Percentiles rank a stretch among this genome's conserved stretches.
Conservation (phyloP, 92 coral and sea anemone species). For the Palythoa grandiflora region DNA sequence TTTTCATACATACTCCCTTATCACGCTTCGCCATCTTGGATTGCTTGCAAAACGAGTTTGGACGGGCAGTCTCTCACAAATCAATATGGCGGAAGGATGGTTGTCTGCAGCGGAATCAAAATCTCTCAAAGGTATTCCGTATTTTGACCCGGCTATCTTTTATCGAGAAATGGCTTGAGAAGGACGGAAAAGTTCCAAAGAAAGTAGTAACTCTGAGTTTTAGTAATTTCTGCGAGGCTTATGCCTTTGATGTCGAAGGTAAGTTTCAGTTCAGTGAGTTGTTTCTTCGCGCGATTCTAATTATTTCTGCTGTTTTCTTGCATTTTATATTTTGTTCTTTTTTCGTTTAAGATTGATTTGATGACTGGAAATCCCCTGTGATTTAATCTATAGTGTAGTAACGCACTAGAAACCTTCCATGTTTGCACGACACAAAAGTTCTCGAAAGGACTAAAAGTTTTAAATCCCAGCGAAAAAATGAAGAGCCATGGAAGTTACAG, state of each 20-base stretch:
- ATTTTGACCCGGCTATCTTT: constrained; percentile 27
- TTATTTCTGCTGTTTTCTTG: constrained; percentile 10
- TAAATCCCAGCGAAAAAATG: constrained; percentile 44
- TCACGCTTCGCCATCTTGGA: constrained; percentile 57
- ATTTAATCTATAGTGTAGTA: constrained; percentile 23
- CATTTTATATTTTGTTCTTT: not conserved
- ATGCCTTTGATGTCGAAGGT: constrained; percentile 41
- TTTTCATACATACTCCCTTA: not conserved
- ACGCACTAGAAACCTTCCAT: constrained; percentile 36
- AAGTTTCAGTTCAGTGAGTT: constrained; percentile 28
- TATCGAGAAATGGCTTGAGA: constrained; percentile 40
- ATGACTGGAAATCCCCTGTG: constrained; percentile 30
- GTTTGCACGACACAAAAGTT: constrained; percentile 38
- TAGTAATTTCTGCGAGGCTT: not conserved
- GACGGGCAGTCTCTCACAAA: not conserved
- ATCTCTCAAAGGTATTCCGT: constrained; percentile 45
- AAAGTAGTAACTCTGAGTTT: constrained; percentile 43
- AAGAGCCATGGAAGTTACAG: constrained; percentile 55
- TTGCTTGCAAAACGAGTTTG: not conserved
- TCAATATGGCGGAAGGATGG: constrained; percentile 17
- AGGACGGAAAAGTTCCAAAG: constrained; percentile 48
- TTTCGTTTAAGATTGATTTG: constrained; percentile 10
- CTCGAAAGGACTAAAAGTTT: constrained; percentile 25
- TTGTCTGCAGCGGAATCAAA: constrained; percentile 39
- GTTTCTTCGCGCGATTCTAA: constrained; percentile 32